phyloP scores from a whole-genome alignment of 2,113 vertebrate species.

The Bubo blakistoni region DNA sequence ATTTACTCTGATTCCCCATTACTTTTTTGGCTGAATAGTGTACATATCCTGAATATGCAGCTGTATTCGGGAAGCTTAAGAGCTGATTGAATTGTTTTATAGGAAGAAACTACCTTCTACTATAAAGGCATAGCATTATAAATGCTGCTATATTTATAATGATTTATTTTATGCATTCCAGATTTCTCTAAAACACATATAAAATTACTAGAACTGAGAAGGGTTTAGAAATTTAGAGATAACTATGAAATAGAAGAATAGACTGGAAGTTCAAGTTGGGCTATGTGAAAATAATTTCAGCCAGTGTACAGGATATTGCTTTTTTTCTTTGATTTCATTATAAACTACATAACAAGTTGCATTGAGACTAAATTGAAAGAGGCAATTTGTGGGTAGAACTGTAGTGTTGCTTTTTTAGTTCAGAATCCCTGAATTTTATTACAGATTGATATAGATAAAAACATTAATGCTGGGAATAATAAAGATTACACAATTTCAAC shows the following conservation, averaged over 20 bases:
- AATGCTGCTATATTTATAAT: not conserved
- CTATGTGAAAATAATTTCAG: not conserved
- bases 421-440: not conserved
- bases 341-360: not conserved
- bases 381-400: not conserved
- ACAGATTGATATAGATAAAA: not conserved
- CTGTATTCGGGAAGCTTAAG: not conserved
- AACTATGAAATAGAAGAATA: not conserved
- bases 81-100: not conserved
- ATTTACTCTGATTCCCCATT: not conserved
- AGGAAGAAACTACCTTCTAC: not conserved
- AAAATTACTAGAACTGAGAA: not conserved
- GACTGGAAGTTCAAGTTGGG: not conserved
- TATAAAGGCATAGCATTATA: not conserved
- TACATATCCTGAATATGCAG: not conserved
- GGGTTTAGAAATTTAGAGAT: not conserved
- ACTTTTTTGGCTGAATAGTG: not conserved
- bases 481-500: not conserved
- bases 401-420: not conserved
- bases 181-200: not conserved
- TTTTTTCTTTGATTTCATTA: not conserved
- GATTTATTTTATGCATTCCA: not conserved
- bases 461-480: not conserved
- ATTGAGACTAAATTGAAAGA: not conserved
- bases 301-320: not conserved